phyloP scores from a whole-genome alignment of 2,113 vertebrate species.

The Coptodon rendalli region DNA sequence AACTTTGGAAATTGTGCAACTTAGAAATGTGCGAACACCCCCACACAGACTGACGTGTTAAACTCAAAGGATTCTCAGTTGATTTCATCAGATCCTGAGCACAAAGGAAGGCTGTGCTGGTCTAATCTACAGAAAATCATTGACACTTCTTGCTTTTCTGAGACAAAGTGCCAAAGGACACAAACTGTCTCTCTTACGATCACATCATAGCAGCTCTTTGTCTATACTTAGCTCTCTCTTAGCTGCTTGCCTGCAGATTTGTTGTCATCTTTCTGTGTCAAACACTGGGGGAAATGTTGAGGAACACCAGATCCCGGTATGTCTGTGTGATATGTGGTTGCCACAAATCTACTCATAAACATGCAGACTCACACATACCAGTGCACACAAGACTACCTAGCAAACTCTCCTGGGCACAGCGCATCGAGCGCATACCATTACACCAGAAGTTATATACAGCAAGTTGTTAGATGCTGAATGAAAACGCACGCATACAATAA shows the following conservation, averaged over 20 bases:
- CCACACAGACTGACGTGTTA: background rate
- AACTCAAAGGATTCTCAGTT: background rate
- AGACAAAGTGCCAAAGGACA: conserved; percentile 7
- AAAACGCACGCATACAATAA: background rate
- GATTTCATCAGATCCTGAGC: background rate
- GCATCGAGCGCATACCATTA: background rate
- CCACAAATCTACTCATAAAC: conserved; percentile 45
- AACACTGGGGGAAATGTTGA: background rate
- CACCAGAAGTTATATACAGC: background rate
- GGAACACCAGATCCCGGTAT: background rate
- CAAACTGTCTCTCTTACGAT: background rate
- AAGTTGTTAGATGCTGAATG: background rate
- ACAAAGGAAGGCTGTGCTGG: background rate
- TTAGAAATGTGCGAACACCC: background rate
- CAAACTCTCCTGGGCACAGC: background rate
- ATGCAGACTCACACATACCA: background rate
- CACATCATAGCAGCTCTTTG: conserved; percentile 5
- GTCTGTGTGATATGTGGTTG: background rate
- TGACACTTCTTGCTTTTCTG: background rate
- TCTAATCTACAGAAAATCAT: background rate
- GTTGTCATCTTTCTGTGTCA: conserved; percentile 11
- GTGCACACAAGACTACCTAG: background rate
- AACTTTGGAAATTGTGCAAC: background rate
- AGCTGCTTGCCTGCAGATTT: background rate
- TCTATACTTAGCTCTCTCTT: conserved; percentile 22